phyloP scores from a whole-genome alignment of 2,113 vertebrate genomes.

The Corvus hawaiiensis region DNA sequence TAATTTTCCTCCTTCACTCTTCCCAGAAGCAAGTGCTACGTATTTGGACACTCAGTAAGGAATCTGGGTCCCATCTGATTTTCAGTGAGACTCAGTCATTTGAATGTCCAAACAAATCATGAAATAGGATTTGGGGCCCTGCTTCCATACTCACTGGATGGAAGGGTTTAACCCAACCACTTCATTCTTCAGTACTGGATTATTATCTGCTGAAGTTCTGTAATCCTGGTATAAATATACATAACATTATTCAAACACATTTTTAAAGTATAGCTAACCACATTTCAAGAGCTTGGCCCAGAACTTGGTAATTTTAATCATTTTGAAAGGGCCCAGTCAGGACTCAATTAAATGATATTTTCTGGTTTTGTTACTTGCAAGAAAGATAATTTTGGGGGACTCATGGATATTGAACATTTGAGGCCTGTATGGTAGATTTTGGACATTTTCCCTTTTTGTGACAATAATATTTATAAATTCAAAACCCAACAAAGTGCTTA shows the following conservation, averaged over 20 bases:
- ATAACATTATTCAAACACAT: neutral
- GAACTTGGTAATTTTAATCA: neutral
- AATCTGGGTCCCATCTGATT: neutral
- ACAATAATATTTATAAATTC: neutral
- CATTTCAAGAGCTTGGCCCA: neutral
- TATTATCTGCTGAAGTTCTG: neutral
- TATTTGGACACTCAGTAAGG: neutral
- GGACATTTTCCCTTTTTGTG: neutral
- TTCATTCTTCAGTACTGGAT: neutral
- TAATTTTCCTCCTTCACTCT: neutral
- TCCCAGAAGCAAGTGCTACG: neutral
- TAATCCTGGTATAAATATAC: neutral
- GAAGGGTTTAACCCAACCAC: neutral
- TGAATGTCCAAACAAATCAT: neutral
- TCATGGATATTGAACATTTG: neutral
- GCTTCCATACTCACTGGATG: neutral
- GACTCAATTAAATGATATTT: neutral
- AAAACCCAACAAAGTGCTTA: neutral
- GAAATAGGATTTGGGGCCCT: neutral
- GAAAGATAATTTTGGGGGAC: neutral
- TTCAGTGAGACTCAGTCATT: neutral
- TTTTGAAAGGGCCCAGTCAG: neutral
- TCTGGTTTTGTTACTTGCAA: neutral
- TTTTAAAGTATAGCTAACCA: neutral
- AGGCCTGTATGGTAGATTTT: neutral